Conservation (phyloP, 2,113 vertebrate species). For the Papio anubis region DNA sequence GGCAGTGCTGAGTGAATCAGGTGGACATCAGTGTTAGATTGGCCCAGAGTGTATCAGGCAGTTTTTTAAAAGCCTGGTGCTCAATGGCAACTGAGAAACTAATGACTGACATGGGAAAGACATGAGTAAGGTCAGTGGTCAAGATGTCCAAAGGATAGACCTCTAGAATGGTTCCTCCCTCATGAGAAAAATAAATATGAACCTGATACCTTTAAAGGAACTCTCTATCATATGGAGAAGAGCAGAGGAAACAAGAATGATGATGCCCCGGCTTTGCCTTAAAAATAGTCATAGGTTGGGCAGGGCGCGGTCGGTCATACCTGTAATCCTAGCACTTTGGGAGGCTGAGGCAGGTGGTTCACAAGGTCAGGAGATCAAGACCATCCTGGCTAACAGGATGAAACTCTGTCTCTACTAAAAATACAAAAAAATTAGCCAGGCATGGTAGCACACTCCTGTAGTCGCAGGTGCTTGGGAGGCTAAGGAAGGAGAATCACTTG, state of each 20-base stretch:
- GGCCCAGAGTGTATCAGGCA: not conserved
- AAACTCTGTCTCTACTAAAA: too few species aligned
- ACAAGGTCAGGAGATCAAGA: too few species aligned
- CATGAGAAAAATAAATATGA: not conserved
- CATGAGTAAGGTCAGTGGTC: not conserved
- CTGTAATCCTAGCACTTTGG: too few species aligned
- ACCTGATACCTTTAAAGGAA: not conserved
- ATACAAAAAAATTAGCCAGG: too few species aligned
- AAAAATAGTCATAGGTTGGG: not conserved
- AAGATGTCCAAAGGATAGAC: not conserved
- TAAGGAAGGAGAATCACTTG: too few species aligned
- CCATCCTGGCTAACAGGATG: too few species aligned
- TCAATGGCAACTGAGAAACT: not conserved
- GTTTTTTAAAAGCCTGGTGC: not conserved
- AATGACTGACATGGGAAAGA: not conserved
- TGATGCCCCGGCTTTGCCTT: not conserved
- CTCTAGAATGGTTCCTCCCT: not conserved
- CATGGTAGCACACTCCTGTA: too few species aligned
- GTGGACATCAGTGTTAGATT: not conserved
- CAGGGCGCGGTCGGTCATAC: accelerated
- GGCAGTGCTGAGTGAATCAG: not conserved
- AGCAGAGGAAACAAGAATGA: not conserved
- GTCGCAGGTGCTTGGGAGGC: too few species aligned
- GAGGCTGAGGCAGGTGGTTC: too few species aligned
- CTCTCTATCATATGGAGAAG: not conserved